Percentiles rank a stretch among this genome's conserved stretches.
Evolutionary conservation across 2,797 vertebrate genomes (phyloP).

Genomic region (Alosa sapidissima): DNA sequence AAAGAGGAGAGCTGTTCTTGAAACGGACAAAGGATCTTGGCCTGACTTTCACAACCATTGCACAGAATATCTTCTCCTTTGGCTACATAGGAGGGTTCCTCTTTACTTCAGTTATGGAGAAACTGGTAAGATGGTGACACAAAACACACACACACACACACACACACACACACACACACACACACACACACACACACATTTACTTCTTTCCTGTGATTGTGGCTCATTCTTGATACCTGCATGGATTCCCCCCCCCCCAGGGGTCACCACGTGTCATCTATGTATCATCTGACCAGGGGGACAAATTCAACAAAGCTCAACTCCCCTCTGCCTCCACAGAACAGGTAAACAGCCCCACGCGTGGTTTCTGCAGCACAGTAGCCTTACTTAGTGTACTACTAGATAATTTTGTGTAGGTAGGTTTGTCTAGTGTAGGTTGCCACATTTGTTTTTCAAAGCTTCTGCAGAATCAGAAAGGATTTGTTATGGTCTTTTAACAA

Average conservation of each 20-base stretch:
- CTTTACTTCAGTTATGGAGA: constrained; percentile 80
- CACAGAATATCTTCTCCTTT: constrained; percentile 76
- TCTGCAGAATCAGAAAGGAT: no score
- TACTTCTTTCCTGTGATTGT: not conserved
- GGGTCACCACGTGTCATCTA: constrained; percentile 77
- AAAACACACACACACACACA: not conserved
- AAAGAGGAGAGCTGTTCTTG: constrained; percentile 69
- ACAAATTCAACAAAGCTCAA: constrained; percentile 72
- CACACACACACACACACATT: constrained; percentile 16
- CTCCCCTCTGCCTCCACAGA: constrained; percentile 78
- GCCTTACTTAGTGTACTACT: no score
- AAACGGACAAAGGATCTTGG: constrained; percentile 76
- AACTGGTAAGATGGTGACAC: constrained; percentile 58
- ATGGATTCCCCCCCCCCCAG: constrained; percentile 54
- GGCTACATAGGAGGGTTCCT: constrained; percentile 80
- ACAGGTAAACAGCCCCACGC: constrained; percentile 63
- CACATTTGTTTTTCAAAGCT: no score
- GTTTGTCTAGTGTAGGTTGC: no score
- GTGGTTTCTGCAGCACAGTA: no score
- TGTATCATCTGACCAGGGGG: constrained; percentile 78
- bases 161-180: not conserved
- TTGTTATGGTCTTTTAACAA: no score
- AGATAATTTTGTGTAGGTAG: no score
- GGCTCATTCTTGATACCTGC: not conserved
- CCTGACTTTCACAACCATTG: constrained; percentile 69